These are phyloP conservation scores for Ophraella communa DNA, from an alignment of 2,888 invertebrate species.

Conservation along the genomic window DNA sequence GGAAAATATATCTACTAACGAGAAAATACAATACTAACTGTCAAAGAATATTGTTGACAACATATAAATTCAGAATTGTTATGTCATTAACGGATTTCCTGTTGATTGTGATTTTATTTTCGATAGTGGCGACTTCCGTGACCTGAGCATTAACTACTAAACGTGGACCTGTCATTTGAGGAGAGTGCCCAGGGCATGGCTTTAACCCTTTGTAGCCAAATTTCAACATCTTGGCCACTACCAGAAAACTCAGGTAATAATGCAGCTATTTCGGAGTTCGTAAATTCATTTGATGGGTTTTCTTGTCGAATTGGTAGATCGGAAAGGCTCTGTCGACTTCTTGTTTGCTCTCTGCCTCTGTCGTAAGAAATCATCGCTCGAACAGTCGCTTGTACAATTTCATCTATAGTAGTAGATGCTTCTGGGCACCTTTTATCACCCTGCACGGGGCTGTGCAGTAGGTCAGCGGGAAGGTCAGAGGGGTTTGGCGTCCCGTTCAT, in stretches of 20 bases:
- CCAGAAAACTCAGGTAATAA: conserved; percentile 22
- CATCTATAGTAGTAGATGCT: too few species aligned
- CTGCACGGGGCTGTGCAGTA: not conserved
- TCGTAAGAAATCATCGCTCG: conserved; percentile 14
- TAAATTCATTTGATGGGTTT: not conserved
- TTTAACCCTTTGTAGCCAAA: conserved; percentile 24
- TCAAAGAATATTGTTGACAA: too few species aligned
- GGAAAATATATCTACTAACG: too few species aligned
- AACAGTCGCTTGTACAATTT: conserved; percentile 9
- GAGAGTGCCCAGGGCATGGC: too few species aligned
- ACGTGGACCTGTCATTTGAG: too few species aligned
- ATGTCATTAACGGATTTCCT: too few species aligned
- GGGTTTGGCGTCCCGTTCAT: not conserved
- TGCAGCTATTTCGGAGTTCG: conserved; percentile 17
- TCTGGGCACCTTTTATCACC: not conserved
- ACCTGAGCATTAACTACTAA: too few species aligned
- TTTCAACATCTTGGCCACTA: conserved; percentile 7
- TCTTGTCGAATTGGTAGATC: not conserved
- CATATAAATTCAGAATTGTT: too few species aligned
- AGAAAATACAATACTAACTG: too few species aligned
- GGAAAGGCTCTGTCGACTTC: not conserved
- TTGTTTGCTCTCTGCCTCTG: not conserved
- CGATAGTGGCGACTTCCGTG: too few species aligned
- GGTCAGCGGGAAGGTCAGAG: not conserved
- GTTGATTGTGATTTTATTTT: too few species aligned